Evolutionary conservation across 1,140 invertebrate genomes (phyloP).

Genomic region (Drosophila setifemur): DNA sequence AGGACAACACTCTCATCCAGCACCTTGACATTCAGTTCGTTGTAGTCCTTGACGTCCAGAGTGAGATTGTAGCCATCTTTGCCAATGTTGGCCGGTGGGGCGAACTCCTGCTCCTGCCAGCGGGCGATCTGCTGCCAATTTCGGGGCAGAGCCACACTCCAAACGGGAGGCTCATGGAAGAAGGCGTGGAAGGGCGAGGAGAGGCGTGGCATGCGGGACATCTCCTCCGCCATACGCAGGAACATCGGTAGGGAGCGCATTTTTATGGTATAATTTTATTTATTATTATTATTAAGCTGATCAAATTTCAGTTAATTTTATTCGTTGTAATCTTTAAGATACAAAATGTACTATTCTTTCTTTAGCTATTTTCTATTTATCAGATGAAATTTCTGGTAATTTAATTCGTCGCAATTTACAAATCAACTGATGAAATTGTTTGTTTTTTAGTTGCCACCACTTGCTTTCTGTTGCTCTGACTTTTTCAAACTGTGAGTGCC

Average conservation of each 20-base stretch:
- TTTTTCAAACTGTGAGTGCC: constrained; percentile 28
- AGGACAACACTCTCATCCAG: constrained; percentile 86
- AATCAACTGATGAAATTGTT: not conserved
- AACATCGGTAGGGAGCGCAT: constrained; percentile 75
- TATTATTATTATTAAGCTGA: not conserved
- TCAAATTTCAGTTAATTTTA: not conserved
- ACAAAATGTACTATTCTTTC: not conserved
- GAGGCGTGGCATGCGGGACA: constrained; percentile 58
- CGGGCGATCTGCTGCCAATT: constrained; percentile 66
- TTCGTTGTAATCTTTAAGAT: not conserved
- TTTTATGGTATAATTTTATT: not conserved
- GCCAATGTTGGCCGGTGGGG: constrained; percentile 40
- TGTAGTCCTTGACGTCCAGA: constrained; percentile 88
- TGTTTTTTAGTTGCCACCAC: not conserved
- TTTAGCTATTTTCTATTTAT: not conserved
- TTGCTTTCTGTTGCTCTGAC: constrained; percentile 6
- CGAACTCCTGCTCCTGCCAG: constrained; percentile 52
- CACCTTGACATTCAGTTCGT: constrained; percentile 90
- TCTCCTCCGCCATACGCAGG: constrained; percentile 72
- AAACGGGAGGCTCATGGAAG: constrained; percentile 54
- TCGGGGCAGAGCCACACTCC: constrained; percentile 49
- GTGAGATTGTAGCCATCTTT: constrained; percentile 84
- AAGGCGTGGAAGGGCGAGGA: constrained; percentile 57
- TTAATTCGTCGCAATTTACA: not conserved
- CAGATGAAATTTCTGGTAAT: not conserved